These are phyloP conservation scores for Pyrgilauda ruficollis DNA, from an alignment of 2,113 vertebrate genomes.

Conservation along the genomic window DNA sequence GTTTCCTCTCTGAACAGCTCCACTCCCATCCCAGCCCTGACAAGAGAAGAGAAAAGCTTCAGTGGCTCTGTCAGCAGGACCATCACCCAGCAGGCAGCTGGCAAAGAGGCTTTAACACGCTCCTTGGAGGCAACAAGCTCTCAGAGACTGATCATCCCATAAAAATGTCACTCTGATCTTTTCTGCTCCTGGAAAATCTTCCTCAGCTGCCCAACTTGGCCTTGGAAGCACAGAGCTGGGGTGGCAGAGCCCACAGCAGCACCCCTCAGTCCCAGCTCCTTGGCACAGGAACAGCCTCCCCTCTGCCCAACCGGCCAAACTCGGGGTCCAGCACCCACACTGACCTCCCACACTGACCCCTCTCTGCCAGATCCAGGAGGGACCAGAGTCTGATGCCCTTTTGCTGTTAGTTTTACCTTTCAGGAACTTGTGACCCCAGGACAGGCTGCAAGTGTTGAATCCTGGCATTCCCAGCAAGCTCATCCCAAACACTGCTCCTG, in stretches of 20 bases:
- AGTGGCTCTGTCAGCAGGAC: not conserved
- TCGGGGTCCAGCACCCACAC: accelerated
- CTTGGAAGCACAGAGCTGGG: not conserved
- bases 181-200: not conserved
- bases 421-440: not conserved
- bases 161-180: not conserved
- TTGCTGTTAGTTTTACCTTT: not conserved
- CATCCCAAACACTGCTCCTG: not conserved
- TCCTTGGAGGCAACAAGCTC: constrained; percentile 14
- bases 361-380: not conserved
- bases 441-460: accelerated
- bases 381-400: not conserved
- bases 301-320: accelerated
- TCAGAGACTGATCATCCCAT: not conserved
- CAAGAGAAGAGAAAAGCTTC: not conserved
- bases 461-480: not conserved
- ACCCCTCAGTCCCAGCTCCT: not conserved
- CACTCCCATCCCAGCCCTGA: not conserved
- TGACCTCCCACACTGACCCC: too few relatives aligned
- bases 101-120: not conserved
- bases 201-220: not conserved
- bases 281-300: accelerated
- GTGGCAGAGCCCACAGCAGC: not conserved
- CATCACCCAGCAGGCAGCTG: constrained; percentile 22
- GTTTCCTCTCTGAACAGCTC: not conserved